Percentiles rank a stretch among this genome's conserved stretches.
Evolutionary conservation across 2,113 vertebrate genomes (phyloP).

Genomic region (Lamprologus speciosus): DNA sequence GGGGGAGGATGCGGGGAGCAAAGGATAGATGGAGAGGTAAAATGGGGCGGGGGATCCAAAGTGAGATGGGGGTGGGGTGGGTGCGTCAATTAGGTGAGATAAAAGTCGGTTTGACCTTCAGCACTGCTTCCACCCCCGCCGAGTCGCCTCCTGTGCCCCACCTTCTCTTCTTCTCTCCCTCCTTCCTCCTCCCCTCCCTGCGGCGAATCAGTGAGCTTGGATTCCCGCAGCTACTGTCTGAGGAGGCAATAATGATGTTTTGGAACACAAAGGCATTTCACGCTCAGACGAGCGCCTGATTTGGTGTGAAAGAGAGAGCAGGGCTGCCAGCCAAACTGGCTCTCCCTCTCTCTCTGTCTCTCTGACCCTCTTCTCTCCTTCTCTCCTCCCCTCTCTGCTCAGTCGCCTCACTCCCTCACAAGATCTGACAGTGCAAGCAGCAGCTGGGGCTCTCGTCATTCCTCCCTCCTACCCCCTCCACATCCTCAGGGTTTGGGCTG

Average conservation of each 20-base stretch:
- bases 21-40: conserved; percentile 28
- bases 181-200: conserved; percentile 57
- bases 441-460: conserved; percentile 62
- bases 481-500: conserved; percentile 69
- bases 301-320: conserved; percentile 79
- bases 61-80: conserved; percentile 23
- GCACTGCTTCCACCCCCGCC: conserved; percentile 75
- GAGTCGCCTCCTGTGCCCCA: conserved; percentile 63
- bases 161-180: conserved; percentile 68
- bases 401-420: conserved; percentile 47
- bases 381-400: conserved; percentile 27
- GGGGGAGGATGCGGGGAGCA: conserved; percentile 6
- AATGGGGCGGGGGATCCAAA: conserved; percentile 8
- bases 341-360: conserved; percentile 31
- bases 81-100: conserved; percentile 97
- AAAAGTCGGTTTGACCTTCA: conserved; percentile 96
- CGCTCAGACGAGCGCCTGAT: conserved; percentile 80
- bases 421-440: conserved; percentile 64
- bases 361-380: conserved; percentile 32
- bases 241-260: conserved; percentile 78
- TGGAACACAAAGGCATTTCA: conserved; percentile 75
- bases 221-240: conserved; percentile 70
- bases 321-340: conserved; percentile 78
- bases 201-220: conserved; percentile 82
- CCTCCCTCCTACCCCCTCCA: conserved; percentile 61